These are phyloP conservation scores for Beris chalybata DNA, from an alignment of 2,888 invertebrate genomes.

Conservation along the genomic window DNA sequence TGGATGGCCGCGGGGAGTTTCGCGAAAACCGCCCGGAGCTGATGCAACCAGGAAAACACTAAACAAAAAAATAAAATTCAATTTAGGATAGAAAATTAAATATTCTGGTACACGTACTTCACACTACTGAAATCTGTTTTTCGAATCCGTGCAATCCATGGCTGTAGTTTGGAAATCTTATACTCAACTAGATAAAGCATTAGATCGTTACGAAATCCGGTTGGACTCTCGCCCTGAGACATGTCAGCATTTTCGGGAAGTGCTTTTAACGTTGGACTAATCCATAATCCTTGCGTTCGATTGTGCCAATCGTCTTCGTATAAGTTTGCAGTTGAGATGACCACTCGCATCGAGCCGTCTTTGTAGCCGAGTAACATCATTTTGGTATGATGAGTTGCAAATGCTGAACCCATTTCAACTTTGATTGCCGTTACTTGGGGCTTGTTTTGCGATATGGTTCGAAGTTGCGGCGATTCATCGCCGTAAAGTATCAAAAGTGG, in stretches of 20 bases:
- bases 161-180: slow-evolving; percentile 65
- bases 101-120: slow-evolving; percentile 61
- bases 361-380: slow-evolving; percentile 84
- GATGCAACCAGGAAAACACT: slow-evolving; percentile 87
- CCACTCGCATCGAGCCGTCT: slow-evolving; percentile 78
- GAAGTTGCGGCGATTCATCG: slow-evolving; percentile 66
- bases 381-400: slow-evolving; percentile 89
- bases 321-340: slow-evolving; percentile 90
- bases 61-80: slow-evolving; percentile 42
- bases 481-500: slow-evolving; percentile 78
- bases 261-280: slow-evolving; percentile 77
- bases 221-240: slow-evolving; percentile 75
- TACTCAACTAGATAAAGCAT: slow-evolving; percentile 77
- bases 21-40: slow-evolving; percentile 78
- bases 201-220: slow-evolving; percentile 78
- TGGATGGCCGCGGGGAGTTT: slow-evolving; percentile 56
- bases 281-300: slow-evolving; percentile 93
- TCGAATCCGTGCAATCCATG: slow-evolving; percentile 74
- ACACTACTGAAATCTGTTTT: slow-evolving; percentile 80
- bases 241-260: slow-evolving; percentile 61
- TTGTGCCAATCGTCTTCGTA: slow-evolving; percentile 92
- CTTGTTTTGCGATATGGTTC: slow-evolving; percentile 60
- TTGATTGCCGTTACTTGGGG: slow-evolving; percentile 68
- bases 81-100: not conserved
- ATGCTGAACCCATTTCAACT: slow-evolving; percentile 75